Percentiles rank a stretch among this genome's conserved stretches.
phyloP scores from a whole-genome alignment of 2,797 vertebrate genomes.

The Scleropages formosus region DNA sequence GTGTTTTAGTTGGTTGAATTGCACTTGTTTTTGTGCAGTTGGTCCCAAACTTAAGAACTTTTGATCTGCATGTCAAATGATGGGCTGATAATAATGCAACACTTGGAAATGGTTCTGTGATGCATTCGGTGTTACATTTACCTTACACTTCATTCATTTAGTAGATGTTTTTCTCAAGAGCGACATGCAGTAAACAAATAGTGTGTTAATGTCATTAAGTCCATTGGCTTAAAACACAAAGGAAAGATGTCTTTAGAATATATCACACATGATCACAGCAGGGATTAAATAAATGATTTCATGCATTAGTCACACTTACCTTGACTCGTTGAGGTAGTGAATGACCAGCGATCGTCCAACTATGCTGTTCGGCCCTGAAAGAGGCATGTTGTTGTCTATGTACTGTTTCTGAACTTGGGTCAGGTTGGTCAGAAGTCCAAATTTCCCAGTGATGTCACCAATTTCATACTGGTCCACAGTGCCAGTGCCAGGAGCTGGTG shows the following conservation, averaged over 20 bases:
- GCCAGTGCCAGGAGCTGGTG: constrained; percentile 60
- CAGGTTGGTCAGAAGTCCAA: constrained; percentile 56
- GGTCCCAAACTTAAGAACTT: no score
- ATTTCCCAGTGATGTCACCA: constrained; percentile 80
- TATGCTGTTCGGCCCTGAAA: constrained; percentile 67
- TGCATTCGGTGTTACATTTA: no score
- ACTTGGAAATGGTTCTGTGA: no score
- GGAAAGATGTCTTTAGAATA: neutral
- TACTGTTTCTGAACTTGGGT: constrained; percentile 39
- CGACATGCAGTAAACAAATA: no score
- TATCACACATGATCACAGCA: neutral
- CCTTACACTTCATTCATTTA: no score
- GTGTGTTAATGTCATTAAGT: no score
- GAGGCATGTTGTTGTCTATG: constrained; percentile 61
- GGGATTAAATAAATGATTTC: neutral
- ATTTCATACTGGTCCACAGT: constrained; percentile 75
- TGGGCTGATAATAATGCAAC: no score
- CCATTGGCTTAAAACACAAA: neutral
- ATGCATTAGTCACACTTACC: constrained; percentile 59
- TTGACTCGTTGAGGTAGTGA: constrained; percentile 64
- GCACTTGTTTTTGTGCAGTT: no score
- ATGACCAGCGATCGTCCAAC: constrained; percentile 72
- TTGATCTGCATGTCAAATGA: no score
- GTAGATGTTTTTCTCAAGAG: no score
- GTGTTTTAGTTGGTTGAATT: no score